These are phyloP conservation scores for Phylloscopus trochilus DNA, from an alignment of 2,113 vertebrate genomes.

Conservation along the genomic window DNA sequence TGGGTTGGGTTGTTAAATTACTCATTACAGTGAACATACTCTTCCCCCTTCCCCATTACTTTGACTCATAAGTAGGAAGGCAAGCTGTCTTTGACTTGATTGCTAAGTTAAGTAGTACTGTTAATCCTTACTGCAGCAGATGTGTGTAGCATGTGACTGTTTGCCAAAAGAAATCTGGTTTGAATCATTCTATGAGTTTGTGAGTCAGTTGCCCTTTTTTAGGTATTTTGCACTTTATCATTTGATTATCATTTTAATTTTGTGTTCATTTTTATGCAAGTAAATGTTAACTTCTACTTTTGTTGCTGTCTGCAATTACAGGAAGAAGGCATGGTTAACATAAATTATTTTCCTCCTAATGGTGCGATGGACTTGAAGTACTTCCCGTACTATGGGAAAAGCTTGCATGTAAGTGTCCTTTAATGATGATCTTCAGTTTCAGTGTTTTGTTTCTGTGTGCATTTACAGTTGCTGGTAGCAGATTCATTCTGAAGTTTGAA, in stretches of 20 bases:
- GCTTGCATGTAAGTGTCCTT: conserved; percentile 86
- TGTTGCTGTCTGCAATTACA: conserved; percentile 63
- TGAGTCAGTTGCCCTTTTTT: background rate
- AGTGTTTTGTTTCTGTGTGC: background rate
- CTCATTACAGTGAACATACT: background rate
- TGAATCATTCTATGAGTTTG: background rate
- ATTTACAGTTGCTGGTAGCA: background rate
- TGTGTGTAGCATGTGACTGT: background rate
- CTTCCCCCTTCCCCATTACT: background rate
- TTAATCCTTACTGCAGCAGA: background rate
- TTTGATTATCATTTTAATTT: background rate
- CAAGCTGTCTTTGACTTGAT: background rate
- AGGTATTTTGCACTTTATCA: background rate
- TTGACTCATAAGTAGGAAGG: background rate
- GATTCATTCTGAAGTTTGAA: background rate
- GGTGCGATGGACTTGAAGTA: conserved; percentile 91
- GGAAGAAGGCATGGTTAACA: conserved; percentile 68
- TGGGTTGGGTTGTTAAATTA: background rate
- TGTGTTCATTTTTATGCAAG: background rate
- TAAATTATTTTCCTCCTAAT: conserved; percentile 81
- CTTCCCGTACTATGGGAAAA: conserved; percentile 96
- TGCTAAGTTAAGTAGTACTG: background rate
- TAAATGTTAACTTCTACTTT: background rate
- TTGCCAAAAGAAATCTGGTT: background rate
- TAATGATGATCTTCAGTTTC: background rate